A percentile compares a stretch with the other conserved stretches of the same genome.
Evolutionary conservation across 1,140 invertebrate genomes (phyloP).

Genomic region (Nixonia krombeini): DNA sequence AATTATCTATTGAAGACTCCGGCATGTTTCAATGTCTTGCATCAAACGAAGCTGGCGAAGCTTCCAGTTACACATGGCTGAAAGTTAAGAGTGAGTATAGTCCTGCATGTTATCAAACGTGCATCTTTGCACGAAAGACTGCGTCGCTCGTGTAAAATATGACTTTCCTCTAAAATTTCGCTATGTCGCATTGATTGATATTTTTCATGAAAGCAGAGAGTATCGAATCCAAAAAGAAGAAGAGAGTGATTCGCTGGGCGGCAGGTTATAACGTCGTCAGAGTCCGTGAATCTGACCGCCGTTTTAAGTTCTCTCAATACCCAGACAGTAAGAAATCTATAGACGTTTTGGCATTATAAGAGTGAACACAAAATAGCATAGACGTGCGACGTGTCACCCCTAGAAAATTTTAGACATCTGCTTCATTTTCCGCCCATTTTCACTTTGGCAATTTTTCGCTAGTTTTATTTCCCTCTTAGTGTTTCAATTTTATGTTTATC

Average conservation of each 20-base stretch:
- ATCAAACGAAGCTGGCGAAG: conserved; percentile 89
- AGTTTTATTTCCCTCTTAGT: conserved; percentile 15
- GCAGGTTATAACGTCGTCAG: conserved; percentile 71
- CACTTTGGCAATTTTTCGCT: conserved; percentile 29
- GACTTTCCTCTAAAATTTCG: too few species aligned
- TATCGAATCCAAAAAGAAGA: conserved; percentile 58
- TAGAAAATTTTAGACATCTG: conserved; percentile 46
- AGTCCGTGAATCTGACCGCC: conserved; percentile 67
- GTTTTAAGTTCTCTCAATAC: conserved; percentile 70
- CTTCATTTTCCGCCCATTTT: conserved; percentile 46
- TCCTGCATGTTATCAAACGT: conserved; percentile 33
- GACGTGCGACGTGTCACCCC: conserved; percentile 31
- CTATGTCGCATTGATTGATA: too few species aligned
- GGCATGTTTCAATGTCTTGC: conserved; percentile 98
- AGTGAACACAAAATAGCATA: conserved; percentile 38
- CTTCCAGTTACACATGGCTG: conserved; percentile 91
- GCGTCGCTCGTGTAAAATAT: too few species aligned
- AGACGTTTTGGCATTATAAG: conserved; percentile 43
- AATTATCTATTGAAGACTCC: conserved; percentile 87
- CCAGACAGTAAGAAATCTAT: conserved; percentile 67
- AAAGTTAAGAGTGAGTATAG: conserved; percentile 93
- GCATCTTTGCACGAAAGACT: conserved; percentile 21
- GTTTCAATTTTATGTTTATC: conserved; percentile 13
- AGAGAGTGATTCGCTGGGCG: conserved; percentile 65
- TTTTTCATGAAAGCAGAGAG: conserved; percentile 56